Evolutionary conservation across 2,797 vertebrate species (phyloP), one percentile per base, ranked within the genome.

Genomic region (Spinus pinus): DNA sequence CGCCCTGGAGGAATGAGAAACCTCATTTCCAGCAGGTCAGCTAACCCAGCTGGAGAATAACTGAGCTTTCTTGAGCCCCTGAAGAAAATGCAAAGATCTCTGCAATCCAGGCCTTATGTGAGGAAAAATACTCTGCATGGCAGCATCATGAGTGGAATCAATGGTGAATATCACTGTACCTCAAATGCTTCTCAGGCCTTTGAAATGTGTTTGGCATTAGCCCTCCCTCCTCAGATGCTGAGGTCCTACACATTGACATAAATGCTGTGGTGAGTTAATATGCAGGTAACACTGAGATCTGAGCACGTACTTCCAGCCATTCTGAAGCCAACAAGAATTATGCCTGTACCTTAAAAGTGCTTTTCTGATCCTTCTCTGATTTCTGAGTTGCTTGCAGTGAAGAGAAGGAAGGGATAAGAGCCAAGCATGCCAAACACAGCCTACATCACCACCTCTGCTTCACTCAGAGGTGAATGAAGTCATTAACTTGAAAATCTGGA

Each of bases 401-500:
- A 72, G 79, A 70, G 62, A 47, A 73, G 47, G 58, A 95, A 86
- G 22, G 85, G 16, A 20, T 42, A 81, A 89, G 58, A 88, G 81
- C 82, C 91, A 94, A 90, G 39, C 62, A 72, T n/a, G 67, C 57
- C 84, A 85, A 92, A 87, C 14, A 23, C 44, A 83, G 77, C 47
- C 94, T 83, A 56, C 64, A 79, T 88, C 72, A 90, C 77, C 82
- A 90, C 72, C 62, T 81, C 72, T 84, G 69, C 82, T 93, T 95
- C 73, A 28, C 47, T 90, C 75, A 67, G 82, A 53, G 60, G 87
- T 81, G 94, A 91, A 96, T 90, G 87, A 94, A 90, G 77, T 95
- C 91, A 97, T 96, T 91, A 92, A 74, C 60, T 88, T 91, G 80
- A 91, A 92, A 96, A 90, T 53, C 75, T 91, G 81, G 31, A 81